Base-by-base conservation (phyloP, 2,113 vertebrate species). In the Myxocyprinus asiaticus region DNA sequence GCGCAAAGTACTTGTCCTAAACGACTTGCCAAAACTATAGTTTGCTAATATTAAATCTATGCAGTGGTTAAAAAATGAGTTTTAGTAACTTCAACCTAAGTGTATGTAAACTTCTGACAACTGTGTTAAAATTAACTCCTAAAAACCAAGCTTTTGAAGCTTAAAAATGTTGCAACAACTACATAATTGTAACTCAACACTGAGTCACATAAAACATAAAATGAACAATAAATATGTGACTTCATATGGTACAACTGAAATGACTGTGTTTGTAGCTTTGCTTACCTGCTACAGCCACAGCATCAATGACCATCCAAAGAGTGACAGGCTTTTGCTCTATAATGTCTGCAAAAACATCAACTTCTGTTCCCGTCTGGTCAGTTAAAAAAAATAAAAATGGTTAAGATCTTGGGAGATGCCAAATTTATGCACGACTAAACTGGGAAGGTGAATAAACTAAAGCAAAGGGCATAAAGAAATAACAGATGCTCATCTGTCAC, bases 291-390 rank as follows among this genome's bases (percentile, higher is more conserved):
- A 14, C 9, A 45, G 64, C 44, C 42, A 14, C 44, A 47, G 42
- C 14, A 47, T 67, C 64, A 44, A 67, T 6, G 6, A 67, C 6
- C 44, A 8, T 67, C 44, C 64, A 47, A 67, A 67, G 64, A 47
- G 12, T 47, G 64, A 45, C 64, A 67, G 64, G 14, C 64, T 67
- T 67, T 15, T 67, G 64, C 14, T 67, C 64, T 7, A 15, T 67
- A 15, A 67, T 45, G n/a, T 67, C 44, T 44, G 64, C 64, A 47
- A 67, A 67, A 67, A 67, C 63, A 65, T 65, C 63, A 65, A 65
- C 44, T 67, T 47, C 64, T n/a, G 14, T 67, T 67, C 64, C 64
- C 7, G 64, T 15, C 64, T 67, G 43, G 14, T 67, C 43, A 7
- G 64, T 42, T n/a, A 66, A 66, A 66, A 8, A 66, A 14, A 66